These are phyloP conservation scores for Apodemus agrarius DNA, from an alignment of 2,797 vertebrate genomes.

Conservation along the genomic window DNA sequence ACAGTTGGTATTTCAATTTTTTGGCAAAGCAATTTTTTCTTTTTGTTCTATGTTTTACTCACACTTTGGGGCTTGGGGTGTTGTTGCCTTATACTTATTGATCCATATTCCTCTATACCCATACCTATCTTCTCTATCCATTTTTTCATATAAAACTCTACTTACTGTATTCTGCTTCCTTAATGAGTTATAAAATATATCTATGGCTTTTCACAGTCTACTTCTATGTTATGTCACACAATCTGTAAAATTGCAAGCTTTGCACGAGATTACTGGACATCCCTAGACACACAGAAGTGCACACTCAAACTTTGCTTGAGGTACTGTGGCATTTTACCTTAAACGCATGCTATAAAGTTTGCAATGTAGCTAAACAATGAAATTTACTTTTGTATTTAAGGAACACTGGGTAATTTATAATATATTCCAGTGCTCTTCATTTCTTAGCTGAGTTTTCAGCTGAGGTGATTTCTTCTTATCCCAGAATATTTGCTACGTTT, in stretches of 20 bases:
- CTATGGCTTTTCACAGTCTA: background rate
- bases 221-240: slow-evolving; percentile 40
- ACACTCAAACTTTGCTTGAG: background rate
- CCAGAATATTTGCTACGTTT: background rate
- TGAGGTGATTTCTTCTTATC: background rate
- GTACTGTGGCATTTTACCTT: background rate
- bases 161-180: background rate
- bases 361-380: background rate
- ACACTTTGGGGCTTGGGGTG: background rate
- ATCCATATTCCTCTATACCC: background rate
- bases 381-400: slow-evolving; percentile 17
- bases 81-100: background rate
- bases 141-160: background rate
- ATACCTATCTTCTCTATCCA: background rate
- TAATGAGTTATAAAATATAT: background rate
- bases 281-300: background rate
- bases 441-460: background rate
- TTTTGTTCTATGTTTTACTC: background rate
- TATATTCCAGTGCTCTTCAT: background rate
- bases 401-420: background rate
- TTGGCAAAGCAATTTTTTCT: background rate
- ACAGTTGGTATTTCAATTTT: background rate
- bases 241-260: background rate
- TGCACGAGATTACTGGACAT: background rate
- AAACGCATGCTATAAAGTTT: slow-evolving; percentile 1